Evolutionary conservation across 2,888 invertebrate genomes (phyloP), one percentile per base, ranked within the genome.

Genomic region (Ashinkailepas kermadecensis): DNA sequence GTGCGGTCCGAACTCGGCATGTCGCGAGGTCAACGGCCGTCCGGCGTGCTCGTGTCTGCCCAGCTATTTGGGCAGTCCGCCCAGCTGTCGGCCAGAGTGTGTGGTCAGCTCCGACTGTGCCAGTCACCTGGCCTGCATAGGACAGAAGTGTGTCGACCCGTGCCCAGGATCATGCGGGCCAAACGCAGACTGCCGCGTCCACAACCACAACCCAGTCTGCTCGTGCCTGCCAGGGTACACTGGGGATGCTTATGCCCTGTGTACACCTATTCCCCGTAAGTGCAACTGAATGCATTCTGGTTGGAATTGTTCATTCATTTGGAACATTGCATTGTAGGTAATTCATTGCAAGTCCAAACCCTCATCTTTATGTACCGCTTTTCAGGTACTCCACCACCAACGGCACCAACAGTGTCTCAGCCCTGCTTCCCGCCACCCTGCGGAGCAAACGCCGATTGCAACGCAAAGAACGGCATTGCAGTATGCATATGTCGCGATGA

Each of bases 361-460:
- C 78, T 94, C 94, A 57, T 94, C 90, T 86, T 92, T 92, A 87
- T 95, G 95, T 54, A 95, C 95, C 94, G 95, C 10, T 95, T 94
- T 86, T 91, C 94, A 90, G 91, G 85, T 95, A 95, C 86, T 90
- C 91, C 84, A 93, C 56, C 54, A 10, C 67, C 56, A 54, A 25
- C 70, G n/a, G 23, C 54, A 12, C 64, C 65, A 9, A n/a, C 84
- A 84, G 54, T 64, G 21, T 88, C 88, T 80, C 89, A 93, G 86
- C 93, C 93, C 25, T 95, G 95, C 86, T 89, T 91, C 85, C 94
- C 94, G 81, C 93, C 93, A 56, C 94, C 94, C n/a, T 95, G 95
- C 85, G 95, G 95, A 82, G 93, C 93, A 86, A 95, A 95, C 86
- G 92, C 95, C 0, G 89, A 93, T 82, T 96, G 95, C 86, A 90